Evolutionary conservation across 2,888 invertebrate genomes (phyloP), one percentile per base, ranked within the genome.

Genomic region (Zootermopsis nevadensis): DNA sequence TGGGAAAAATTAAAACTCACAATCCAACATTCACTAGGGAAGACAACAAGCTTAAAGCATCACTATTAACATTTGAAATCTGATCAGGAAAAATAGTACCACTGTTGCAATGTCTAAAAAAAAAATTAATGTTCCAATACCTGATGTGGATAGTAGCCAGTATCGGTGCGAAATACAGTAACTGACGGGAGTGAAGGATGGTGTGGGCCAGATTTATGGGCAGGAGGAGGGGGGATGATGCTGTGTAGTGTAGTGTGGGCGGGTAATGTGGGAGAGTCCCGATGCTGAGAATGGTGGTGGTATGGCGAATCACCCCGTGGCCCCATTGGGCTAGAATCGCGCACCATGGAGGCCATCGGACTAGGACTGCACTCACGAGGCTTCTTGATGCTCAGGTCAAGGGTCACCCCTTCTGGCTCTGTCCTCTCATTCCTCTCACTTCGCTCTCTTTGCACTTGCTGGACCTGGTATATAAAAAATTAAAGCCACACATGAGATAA

Each of bases 371-470:
- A 81, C 48, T 85, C 85, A 86, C 94, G 89, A 2, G 94, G 94
- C 86, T 94, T 94, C 89, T 95, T 95, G 83, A 95, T 94, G 87
- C 95, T 95, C 85, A 96, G 90, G 87, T 96, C 95, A 0, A 96
- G 90, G 0, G 95, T 95, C 85, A 92, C 92, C 3, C 93, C 93
- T 60, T 89, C 89, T 42, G 86, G 83, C 67, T 87, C 87, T 55
- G 86, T n/a, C 53, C 85, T 22, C 80, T 84, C 24, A 79, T 12
- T 79, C 38, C 79, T 79, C 31, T 79, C 79, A 38, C 66, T 53
- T 35, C 79, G 53, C 72, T 86, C 86, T 8, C 86, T 84, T n/a
- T 85, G 82, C 31, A 85, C 86, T 48, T 86, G 85, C 82, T 86
- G 87, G 27, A 87, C 86, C 83, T 87, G 86, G 38, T 8, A 22